Percentiles rank a stretch among this genome's conserved stretches.
phyloP scores from a whole-genome alignment of 2,113 vertebrate species.

The Tympanuchus pallidicinctus region DNA sequence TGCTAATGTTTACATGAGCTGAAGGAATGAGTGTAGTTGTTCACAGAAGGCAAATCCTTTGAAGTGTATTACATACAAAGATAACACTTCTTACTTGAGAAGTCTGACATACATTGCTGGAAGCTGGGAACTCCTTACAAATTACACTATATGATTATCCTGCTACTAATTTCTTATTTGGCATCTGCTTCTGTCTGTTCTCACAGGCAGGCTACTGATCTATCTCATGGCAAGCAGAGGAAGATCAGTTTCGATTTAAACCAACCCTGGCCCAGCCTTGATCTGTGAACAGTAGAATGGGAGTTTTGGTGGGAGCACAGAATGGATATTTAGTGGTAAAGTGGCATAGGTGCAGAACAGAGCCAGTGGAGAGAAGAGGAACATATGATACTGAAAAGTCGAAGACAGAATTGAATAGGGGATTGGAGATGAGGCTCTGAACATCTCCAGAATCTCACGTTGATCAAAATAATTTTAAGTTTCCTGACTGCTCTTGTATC shows the following conservation, averaged over 20 bases:
- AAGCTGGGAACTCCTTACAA: slow-evolving; percentile 37
- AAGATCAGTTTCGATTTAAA: background rate
- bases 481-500: fast-evolving
- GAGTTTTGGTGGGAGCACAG: background rate
- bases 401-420: background rate
- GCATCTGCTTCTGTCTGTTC: slow-evolving; percentile 1
- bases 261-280: background rate
- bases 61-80: slow-evolving; percentile 38
- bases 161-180: slow-evolving; percentile 2
- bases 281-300: background rate
- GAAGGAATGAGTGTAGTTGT: slow-evolving; percentile 26
- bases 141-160: background rate
- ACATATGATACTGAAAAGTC: background rate
- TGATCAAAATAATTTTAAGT: background rate
- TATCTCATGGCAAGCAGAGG: background rate
- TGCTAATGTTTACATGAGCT: background rate
- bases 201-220: background rate
- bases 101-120: slow-evolving; percentile 2
- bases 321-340: background rate
- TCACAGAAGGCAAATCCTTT: slow-evolving; percentile 56
- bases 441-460: background rate
- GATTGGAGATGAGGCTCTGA: background rate
- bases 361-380: background rate
- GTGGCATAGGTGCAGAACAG: background rate
- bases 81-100: slow-evolving; percentile 11